Base-by-base conservation (phyloP, 2,113 vertebrate species). In the Neotoma lepida region DNA sequence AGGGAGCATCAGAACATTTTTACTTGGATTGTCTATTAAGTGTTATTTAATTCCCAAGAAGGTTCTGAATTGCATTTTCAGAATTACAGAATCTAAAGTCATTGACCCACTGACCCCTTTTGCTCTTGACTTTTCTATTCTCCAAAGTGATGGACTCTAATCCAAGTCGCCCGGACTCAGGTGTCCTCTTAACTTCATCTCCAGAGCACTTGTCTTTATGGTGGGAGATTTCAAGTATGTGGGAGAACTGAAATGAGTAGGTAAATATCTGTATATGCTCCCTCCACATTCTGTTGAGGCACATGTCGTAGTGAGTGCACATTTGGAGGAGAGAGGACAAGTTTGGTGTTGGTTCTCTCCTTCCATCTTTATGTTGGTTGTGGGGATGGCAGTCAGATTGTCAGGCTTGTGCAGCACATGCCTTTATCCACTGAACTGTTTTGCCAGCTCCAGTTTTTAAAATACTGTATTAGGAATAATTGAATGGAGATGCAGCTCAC, bases 31-130 rank as follows among this genome's bases (percentile, higher is more conserved):
- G 61, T 58, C 41, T 88, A 56, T n/a, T 70, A 87, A 74, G 68
- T 82, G 80, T 74, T 76, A 54, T 66, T 22, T 44, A 76, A 24
- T 70, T 44, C 9, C 70, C 30, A 39, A 86, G 63, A 86, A 68
- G 63, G 84, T 86, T 68, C 30, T 86, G 44, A 68, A n/a, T 86
- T 86, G 44, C 33, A 86, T 68, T 86, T 18, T 61, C 18, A n/a
- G 63, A 70, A 73, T 61, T 94, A 88, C 9, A 81, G 70, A 81
- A 66, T 61, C 14, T 78, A n/a, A 95, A 95, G 82, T 68, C 2
- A 46, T 8, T 78, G 44, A 66, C 12, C 44, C 33, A 14, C 4
- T 24, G 77, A 80, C 20, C 20, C 46, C 9, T 26, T 51, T 49
- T 33, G 56, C 7, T 22, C 39, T 88, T 74, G 39, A 84, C 28